Evolutionary conservation across 2,113 vertebrate genomes (phyloP).

Genomic region (Willisornis vidua): DNA sequence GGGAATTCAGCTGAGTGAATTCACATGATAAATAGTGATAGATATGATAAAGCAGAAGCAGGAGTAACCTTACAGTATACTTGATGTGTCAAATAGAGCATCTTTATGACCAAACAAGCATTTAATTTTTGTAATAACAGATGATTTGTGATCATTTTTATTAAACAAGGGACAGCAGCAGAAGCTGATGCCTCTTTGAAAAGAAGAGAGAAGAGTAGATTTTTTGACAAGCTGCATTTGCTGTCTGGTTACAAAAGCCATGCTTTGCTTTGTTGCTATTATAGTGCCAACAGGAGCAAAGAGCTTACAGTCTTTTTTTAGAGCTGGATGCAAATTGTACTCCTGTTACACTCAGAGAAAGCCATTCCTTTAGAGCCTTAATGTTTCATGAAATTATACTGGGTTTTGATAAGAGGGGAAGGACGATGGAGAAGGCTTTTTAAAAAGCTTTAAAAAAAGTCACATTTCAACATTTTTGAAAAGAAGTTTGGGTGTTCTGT

Average conservation of each 20-base stretch:
- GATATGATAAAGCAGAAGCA: neutral
- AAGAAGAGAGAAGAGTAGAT: neutral
- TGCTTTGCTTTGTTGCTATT: neutral
- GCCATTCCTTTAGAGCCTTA: neutral
- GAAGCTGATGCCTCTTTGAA: neutral
- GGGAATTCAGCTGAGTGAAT: neutral
- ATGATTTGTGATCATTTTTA: neutral
- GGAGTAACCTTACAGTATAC: neutral
- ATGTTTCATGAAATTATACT: neutral
- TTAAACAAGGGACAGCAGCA: neutral
- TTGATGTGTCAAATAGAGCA: neutral
- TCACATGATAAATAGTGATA: neutral
- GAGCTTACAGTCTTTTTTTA: neutral
- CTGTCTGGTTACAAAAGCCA: neutral
- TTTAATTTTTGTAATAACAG: neutral
- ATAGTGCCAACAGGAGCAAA: neutral
- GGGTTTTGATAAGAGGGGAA: neutral
- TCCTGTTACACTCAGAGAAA: neutral
- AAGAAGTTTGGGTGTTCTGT: neutral
- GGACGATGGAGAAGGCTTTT: neutral
- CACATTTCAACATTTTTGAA: neutral
- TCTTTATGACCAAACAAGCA: neutral
- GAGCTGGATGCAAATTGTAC: neutral
- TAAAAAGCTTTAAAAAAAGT: neutral
- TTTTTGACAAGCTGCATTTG: neutral